Percentiles rank a stretch among this genome's conserved stretches.
phyloP scores from a whole-genome alignment of 1,140 invertebrate species.

The Anastrepha obliqua region DNA sequence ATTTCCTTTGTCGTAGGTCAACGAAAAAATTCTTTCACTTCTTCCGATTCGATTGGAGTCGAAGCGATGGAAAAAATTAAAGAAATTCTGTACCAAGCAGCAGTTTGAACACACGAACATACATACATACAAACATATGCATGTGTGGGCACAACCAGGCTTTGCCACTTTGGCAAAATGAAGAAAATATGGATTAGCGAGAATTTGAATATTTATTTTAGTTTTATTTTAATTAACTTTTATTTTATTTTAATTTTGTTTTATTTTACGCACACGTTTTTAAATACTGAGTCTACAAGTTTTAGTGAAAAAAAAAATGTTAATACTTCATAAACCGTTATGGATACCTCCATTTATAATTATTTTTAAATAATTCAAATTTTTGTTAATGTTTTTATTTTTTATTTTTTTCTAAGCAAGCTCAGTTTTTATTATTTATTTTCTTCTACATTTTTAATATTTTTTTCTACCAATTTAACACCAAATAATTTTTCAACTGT shows the following conservation, averaged over 20 bases:
- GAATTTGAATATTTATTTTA: background rate
- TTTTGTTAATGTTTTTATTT: too few species aligned
- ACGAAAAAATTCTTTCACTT: slow-evolving; percentile 55
- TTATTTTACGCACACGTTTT: background rate
- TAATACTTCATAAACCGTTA: background rate
- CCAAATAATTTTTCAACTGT: too few species aligned
- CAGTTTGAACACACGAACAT: background rate
- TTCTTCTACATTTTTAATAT: too few species aligned
- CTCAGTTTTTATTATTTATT: too few species aligned
- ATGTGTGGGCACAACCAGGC: background rate
- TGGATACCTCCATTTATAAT: too few species aligned
- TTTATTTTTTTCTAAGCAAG: too few species aligned
- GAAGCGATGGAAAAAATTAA: background rate
- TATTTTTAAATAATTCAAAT: too few species aligned
- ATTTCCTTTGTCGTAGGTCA: slow-evolving; percentile 74
- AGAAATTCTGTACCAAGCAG: slow-evolving; percentile 1
- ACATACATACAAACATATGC: background rate
- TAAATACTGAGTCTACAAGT: too few species aligned
- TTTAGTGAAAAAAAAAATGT: too few species aligned
- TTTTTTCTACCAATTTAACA: too few species aligned
- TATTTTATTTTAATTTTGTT: background rate
- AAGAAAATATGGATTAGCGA: background rate
- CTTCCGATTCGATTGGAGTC: slow-evolving; percentile 15
- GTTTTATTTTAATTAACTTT: background rate
- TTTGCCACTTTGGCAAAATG: background rate